Conservation (phyloP, 2,797 vertebrate genomes). For the Periparus ater region DNA sequence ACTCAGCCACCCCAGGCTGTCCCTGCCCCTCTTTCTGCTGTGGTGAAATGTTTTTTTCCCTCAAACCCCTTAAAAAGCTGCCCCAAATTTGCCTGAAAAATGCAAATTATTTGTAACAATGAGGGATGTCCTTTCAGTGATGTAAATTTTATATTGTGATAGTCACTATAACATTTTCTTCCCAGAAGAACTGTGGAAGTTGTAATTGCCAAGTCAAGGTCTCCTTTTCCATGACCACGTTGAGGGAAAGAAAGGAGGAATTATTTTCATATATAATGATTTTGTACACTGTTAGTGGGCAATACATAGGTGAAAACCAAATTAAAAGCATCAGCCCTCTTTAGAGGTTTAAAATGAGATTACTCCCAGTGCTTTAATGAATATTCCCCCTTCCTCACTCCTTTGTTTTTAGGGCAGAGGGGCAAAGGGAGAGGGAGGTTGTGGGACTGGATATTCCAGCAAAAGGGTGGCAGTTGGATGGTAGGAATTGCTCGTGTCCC, state of each 20-base stretch:
- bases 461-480: constrained; percentile 43
- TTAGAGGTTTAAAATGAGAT: neutral
- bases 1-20: neutral
- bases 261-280: fast-evolving
- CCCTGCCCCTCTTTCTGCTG: neutral
- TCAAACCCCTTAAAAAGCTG: neutral
- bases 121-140: neutral
- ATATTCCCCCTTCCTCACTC: neutral
- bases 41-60: constrained; percentile 4
- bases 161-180: neutral
- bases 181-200: neutral
- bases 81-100: neutral
- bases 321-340: neutral
- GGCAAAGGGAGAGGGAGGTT: neutral
- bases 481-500: neutral
- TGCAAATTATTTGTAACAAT: neutral
- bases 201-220: neutral
- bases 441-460: neutral
- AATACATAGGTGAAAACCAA: neutral
- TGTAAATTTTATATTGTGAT: neutral
- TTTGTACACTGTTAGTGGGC: neutral
- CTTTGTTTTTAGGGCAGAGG: too few species aligned
- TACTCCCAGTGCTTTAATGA: neutral
- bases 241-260: neutral
- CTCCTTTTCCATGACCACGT: neutral